Evolutionary conservation across 2,888 invertebrate species (phyloP).

Genomic region (Pristionchus exspectatus): DNA sequence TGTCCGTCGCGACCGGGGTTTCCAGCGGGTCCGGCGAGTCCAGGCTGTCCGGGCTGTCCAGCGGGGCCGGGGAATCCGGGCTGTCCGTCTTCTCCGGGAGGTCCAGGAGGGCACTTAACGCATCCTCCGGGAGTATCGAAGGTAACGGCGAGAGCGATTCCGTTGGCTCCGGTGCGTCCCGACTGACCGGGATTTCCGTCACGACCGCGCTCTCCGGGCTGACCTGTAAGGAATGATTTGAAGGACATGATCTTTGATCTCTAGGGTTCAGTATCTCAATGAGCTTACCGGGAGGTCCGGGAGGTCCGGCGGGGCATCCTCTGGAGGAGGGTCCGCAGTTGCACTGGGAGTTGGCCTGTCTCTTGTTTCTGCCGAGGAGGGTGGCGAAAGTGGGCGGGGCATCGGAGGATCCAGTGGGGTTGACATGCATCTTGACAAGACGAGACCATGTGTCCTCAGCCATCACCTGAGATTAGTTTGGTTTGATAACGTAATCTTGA

Average conservation of each 20-base stretch:
- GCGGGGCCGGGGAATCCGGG: slow-evolving; percentile 14
- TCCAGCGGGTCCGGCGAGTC: slow-evolving; percentile 41
- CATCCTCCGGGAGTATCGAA: slow-evolving; percentile 54
- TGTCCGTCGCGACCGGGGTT: slow-evolving; percentile 53
- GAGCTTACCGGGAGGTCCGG: not conserved
- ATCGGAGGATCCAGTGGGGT: slow-evolving; percentile 54
- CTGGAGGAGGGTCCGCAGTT: slow-evolving; percentile 48
- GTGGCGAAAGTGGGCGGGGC: slow-evolving; percentile 56
- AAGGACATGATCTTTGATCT: not conserved
- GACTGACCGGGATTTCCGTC: slow-evolving; percentile 36
- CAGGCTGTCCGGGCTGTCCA: slow-evolving; percentile 31
- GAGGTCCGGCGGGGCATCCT: slow-evolving; percentile 26
- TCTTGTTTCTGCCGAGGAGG: slow-evolving; percentile 53
- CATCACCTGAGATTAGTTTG: slow-evolving; percentile 32
- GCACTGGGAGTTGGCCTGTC: slow-evolving; percentile 55
- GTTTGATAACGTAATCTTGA: not conserved
- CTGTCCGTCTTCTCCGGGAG: slow-evolving; percentile 23
- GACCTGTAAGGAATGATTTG: not conserved
- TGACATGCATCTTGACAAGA: slow-evolving; percentile 54
- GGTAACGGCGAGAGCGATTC: slow-evolving; percentile 55
- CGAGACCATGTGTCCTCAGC: slow-evolving; percentile 52
- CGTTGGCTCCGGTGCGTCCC: slow-evolving; percentile 25
- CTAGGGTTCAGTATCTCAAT: not conserved
- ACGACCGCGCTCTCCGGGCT: slow-evolving; percentile 31
- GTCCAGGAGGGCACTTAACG: slow-evolving; percentile 49